Conservation (phyloP, 2,113 vertebrate genomes). For the Paramormyrops kingsleyae region DNA sequence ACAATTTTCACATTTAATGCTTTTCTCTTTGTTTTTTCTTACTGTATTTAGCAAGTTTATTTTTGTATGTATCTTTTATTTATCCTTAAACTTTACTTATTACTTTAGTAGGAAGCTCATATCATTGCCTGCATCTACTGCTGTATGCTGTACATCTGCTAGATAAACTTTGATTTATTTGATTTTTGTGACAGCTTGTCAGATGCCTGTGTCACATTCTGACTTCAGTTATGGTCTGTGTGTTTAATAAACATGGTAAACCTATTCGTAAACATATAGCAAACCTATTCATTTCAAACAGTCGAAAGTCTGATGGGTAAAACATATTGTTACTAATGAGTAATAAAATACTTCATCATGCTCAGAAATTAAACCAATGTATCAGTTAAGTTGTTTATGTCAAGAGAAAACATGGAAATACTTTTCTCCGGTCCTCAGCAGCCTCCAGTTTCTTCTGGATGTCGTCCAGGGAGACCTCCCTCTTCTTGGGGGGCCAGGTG, state of each 20-base stretch:
- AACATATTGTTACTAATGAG: not conserved
- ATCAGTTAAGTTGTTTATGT: not conserved
- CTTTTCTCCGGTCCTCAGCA: slow-evolving; percentile 90
- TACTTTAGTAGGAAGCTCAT: not conserved
- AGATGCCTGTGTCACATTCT: not conserved
- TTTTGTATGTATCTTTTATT: not conserved
- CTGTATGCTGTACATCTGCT: not conserved
- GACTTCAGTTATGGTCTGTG: not conserved
- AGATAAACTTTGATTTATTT: not conserved
- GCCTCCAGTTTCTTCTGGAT: slow-evolving; percentile 95
- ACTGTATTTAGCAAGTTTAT: not conserved
- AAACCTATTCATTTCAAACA: not conserved
- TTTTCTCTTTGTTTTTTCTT: not conserved
- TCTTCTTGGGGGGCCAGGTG: slow-evolving; percentile 81
- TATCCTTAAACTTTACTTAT: not conserved
- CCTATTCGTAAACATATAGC: not conserved
- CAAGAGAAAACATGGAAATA: slow-evolving; percentile 40
- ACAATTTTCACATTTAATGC: not conserved
- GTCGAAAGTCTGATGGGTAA: not conserved
- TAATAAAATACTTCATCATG: not conserved
- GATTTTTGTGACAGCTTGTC: not conserved
- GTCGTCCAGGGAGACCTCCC: slow-evolving; percentile 89
- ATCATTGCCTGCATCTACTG: not conserved
- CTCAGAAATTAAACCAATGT: not conserved
- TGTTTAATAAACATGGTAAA: not conserved